Evolutionary conservation across 2,113 vertebrate genomes (phyloP).

Genomic region (Eira barbara): DNA sequence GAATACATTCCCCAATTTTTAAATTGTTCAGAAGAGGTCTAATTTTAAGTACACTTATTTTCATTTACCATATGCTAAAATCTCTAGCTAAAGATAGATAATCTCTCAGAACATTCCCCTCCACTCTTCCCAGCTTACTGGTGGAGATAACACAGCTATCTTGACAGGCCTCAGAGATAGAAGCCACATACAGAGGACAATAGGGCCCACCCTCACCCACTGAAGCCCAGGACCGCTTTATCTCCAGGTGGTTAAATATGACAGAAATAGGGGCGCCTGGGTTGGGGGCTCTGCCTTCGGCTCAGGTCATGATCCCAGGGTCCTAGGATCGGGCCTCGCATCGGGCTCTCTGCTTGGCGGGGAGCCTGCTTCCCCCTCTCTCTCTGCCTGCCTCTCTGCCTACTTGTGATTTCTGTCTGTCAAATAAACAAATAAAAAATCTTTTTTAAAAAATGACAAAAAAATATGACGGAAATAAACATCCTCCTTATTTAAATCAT

Average conservation of each 20-base stretch:
- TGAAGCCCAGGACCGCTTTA: not conserved
- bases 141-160: not conserved
- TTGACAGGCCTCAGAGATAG: not conserved
- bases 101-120: not conserved
- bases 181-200: not conserved
- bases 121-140: not conserved
- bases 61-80: not conserved
- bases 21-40: not conserved
- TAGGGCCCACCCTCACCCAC: not conserved
- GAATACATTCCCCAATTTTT: not conserved
- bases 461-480: not conserved
- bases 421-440: no score
- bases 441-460: no score
- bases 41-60: slow-evolving; percentile 9
- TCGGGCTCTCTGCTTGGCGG: no score
- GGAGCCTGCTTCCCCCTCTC: no score
- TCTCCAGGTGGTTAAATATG: not conserved
- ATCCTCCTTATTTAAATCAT: not conserved
- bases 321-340: no score
- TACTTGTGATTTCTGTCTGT: no score
- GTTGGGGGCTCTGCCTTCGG: no score
- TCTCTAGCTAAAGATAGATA: not conserved
- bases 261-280: not conserved
- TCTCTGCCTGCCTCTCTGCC: no score
- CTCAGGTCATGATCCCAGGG: no score